Base-by-base conservation (phyloP, 2,888 invertebrate species). In the Mycalesis mineus region DNA sequence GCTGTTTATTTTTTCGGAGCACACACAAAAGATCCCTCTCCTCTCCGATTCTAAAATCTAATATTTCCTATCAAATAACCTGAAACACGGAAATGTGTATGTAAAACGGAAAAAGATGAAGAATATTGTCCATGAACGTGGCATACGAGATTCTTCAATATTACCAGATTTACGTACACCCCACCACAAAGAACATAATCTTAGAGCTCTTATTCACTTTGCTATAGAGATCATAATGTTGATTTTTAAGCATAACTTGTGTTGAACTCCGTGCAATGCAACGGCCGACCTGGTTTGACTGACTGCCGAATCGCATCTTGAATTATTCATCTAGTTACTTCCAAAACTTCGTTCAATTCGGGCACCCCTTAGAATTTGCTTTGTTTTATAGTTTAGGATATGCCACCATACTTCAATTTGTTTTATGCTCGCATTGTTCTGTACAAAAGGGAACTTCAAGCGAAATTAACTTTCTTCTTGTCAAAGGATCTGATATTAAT, bases 221-320 rank as follows among this genome's bases (percentile, higher is more conserved):
- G 6, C 1, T 13, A 45, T 60, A 62, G 41, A 44, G 49, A 14
- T 40, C 33, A 62, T 50, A 60, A 49, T 60, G 29, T 14, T 29
- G 13, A 40, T 3, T 28, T 55, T 44, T 15, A 9, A 39, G 11
- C 13, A 28, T 80, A 83, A 80, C 79, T 50, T 57, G 28, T 37
- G 48, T 57, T 36, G 60, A 42, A 49, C 52, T 33, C 29, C 45
- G 78, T 75, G 73, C 76, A 84, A 86, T 88, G 87, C 88, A 88
- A 73, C 77, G 60, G 69, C 73, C 71, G 68, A 71, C 73, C 75
- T 66, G 69, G 72, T 79, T 75, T 88, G 89, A 89, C 82, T 85
- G 81, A 88, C 88, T 82, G 85, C 85, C 82, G 81, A 83, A 78
- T 78, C 86, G 82, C 74, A 77, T 73, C 62, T 71, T 88, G 89